Evolutionary conservation across 2,113 vertebrate genomes (phyloP).

Genomic region (Brachypodius melanocephalos): DNA sequence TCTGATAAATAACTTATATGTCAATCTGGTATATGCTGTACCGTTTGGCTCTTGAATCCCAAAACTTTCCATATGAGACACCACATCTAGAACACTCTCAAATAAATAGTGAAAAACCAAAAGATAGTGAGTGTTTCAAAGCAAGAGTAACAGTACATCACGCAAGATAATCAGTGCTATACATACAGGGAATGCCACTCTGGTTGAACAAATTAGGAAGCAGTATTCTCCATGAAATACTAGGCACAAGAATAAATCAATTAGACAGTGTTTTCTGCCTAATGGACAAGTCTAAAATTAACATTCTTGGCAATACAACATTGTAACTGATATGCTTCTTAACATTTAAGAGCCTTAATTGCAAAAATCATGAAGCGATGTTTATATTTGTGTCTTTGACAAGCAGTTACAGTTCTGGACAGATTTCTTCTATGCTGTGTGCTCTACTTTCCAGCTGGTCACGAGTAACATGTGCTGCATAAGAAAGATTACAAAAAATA

Average conservation of each 20-base stretch:
- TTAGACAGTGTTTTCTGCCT: conserved; percentile 65
- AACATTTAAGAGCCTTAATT: conserved; percentile 65
- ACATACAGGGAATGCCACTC: conserved; percentile 60
- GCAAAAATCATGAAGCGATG: conserved; percentile 68
- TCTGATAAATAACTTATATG: conserved; percentile 42
- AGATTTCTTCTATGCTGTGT: conserved; percentile 72
- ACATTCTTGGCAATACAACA: conserved; percentile 76
- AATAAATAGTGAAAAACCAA: conserved; percentile 66
- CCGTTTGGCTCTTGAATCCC: conserved; percentile 20
- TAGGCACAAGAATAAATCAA: conserved; percentile 69
- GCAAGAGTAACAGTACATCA: conserved; percentile 66
- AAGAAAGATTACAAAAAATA: conserved; percentile 5
- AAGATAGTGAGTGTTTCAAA: conserved; percentile 46
- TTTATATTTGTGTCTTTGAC: conserved; percentile 64
- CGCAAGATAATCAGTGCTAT: conserved; percentile 55
- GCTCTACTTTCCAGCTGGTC: conserved; percentile 70
- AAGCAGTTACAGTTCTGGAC: conserved; percentile 68
- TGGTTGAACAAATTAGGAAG: conserved; percentile 54
- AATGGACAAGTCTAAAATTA: conserved; percentile 63
- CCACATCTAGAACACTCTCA: conserved; percentile 49
- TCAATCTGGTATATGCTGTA: conserved; percentile 28
- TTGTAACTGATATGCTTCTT: conserved; percentile 68
- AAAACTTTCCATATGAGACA: conserved; percentile 6
- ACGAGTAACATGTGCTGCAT: conserved; percentile 66
- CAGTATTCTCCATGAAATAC: conserved; percentile 62